A percentile compares a stretch with the other conserved stretches of the same genome.
Conservation (phyloP, 1,140 invertebrate genomes). For the Sitophilus oryzae region DNA sequence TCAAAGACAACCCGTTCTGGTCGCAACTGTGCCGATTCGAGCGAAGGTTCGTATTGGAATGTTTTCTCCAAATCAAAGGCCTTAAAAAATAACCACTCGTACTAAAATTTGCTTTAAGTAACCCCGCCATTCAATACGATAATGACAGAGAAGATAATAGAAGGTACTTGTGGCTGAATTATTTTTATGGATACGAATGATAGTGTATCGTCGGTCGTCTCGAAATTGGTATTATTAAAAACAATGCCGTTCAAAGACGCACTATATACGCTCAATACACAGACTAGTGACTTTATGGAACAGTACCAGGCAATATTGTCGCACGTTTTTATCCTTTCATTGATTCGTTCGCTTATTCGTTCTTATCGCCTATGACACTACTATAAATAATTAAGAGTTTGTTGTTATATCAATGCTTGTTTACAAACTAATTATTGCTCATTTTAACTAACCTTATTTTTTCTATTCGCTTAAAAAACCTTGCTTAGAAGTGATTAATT, state of each 20-base stretch:
- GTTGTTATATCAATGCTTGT: no score
- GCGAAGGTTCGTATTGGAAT: neutral
- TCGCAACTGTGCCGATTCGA: neutral
- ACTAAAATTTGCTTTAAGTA: slow-evolving; percentile 11
- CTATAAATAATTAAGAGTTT: no score
- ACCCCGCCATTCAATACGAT: slow-evolving; percentile 14
- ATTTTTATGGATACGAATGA: slow-evolving; percentile 21
- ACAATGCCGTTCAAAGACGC: slow-evolving; percentile 9
- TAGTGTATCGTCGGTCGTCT: slow-evolving; percentile 10
- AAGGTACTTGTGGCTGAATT: slow-evolving; percentile 20
- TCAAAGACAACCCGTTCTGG: neutral
- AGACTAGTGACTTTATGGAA: neutral
- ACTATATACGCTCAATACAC: slow-evolving; percentile 6
- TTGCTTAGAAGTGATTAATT: no score
- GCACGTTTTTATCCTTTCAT: no score
- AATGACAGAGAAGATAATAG: slow-evolving; percentile 22
- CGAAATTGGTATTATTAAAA: slow-evolving; percentile 15
- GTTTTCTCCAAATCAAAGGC: slow-evolving; percentile 1
- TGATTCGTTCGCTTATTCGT: no score
- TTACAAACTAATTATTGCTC: no score
- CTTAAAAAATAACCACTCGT: slow-evolving; percentile 12
- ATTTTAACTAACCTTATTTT: no score
- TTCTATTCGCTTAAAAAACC: no score
- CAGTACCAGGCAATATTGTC: no score
- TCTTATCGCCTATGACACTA: no score